These are phyloP conservation scores for Coelogynopora nodosa DNA, from an alignment of 2,888 invertebrate genomes.

Conservation along the genomic window DNA sequence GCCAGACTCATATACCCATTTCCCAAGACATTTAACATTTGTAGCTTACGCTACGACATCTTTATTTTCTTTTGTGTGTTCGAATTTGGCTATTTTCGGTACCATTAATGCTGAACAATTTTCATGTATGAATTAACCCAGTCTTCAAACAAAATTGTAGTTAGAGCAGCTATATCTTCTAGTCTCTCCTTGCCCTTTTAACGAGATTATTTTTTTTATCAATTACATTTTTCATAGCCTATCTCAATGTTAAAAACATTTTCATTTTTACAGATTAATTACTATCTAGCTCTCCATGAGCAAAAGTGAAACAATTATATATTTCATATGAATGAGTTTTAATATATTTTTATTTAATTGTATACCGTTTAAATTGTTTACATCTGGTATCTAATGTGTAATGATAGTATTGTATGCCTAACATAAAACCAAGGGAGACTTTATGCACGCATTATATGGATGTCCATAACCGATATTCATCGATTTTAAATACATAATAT, in stretches of 20 bases:
- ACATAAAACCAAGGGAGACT: too few species aligned
- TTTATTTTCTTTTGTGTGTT: too few species aligned
- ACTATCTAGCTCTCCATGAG: too few species aligned
- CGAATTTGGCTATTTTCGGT: background rate
- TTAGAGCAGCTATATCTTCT: background rate
- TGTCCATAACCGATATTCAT: background rate
- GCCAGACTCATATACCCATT: background rate
- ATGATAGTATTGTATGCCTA: too few species aligned
- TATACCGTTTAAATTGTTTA: too few species aligned
- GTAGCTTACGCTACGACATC: background rate
- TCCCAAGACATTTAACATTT: background rate
- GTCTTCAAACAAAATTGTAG: background rate
- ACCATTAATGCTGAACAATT: background rate
- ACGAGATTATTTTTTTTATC: slow-evolving; percentile 12
- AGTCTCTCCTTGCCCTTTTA: background rate
- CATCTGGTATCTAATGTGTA: too few species aligned
- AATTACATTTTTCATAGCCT: too few species aligned
- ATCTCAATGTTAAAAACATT: too few species aligned
- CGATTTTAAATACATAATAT: background rate
- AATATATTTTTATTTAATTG: background rate
- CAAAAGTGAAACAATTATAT: too few species aligned
- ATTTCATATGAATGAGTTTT: too few species aligned
- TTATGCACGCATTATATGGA: background rate
- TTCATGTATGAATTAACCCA: background rate
- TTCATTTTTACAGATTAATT: too few species aligned